Conservation (phyloP, 1,140 invertebrate species). For the Drosophila teissieri region DNA sequence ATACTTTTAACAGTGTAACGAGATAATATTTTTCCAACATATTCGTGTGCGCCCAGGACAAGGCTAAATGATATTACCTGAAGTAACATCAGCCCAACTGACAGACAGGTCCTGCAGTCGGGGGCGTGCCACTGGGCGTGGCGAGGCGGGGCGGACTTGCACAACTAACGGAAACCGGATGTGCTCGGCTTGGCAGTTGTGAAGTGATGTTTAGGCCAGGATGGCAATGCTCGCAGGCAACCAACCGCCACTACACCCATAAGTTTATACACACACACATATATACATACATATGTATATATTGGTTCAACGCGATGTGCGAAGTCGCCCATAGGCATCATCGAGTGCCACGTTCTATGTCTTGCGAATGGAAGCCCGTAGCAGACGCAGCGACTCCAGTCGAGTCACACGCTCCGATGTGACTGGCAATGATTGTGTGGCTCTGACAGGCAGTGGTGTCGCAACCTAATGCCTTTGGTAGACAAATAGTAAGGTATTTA, state of each 20-base stretch:
- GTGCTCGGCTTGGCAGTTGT: constrained; percentile 80
- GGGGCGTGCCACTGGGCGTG: not conserved
- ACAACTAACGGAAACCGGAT: constrained; percentile 80
- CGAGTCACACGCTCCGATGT: constrained; percentile 31
- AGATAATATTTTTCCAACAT: constrained; percentile 82
- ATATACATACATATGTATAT: not conserved
- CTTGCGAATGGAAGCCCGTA: constrained; percentile 57
- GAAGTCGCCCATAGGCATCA: constrained; percentile 78
- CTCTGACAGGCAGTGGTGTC: constrained; percentile 8
- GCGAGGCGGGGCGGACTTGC: constrained; percentile 25
- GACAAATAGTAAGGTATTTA: not conserved
- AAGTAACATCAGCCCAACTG: constrained; percentile 80
- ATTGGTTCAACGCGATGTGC: constrained; percentile 39
- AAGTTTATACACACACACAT: not conserved
- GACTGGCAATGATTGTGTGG: constrained; percentile 3
- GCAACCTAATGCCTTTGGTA: not conserved
- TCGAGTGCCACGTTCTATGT: constrained; percentile 80
- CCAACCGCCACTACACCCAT: constrained; percentile 13
- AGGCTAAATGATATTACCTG: constrained; percentile 81
- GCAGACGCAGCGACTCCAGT: constrained; percentile 42
- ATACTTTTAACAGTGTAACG: constrained; percentile 67
- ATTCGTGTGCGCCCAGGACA: constrained; percentile 50
- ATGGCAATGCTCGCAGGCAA: constrained; percentile 30
- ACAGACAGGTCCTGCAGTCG: constrained; percentile 54
- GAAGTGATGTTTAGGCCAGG: constrained; percentile 76